phyloP scores from a whole-genome alignment of 1,140 invertebrate species.

The Lucilia sericata region DNA sequence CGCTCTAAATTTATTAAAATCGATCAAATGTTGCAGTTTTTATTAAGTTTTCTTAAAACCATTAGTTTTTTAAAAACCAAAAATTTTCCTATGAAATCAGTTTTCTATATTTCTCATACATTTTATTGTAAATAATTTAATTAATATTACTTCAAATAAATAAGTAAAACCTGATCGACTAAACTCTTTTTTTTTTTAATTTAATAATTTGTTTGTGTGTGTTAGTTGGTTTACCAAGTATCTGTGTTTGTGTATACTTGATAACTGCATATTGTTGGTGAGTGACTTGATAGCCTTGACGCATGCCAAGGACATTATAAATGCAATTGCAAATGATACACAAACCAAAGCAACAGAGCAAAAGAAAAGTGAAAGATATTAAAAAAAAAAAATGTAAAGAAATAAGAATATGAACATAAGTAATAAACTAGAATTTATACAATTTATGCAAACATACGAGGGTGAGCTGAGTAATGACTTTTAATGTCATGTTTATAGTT shows the following conservation, averaged over 20 bases:
- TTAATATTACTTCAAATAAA: too few species aligned
- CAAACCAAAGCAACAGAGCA: not conserved
- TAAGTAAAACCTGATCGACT: too few species aligned
- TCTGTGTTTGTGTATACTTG: not conserved
- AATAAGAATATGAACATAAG: not conserved
- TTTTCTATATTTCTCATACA: too few species aligned
- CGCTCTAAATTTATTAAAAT: too few species aligned
- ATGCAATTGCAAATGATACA: conserved; percentile 22
- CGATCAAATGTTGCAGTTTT: too few species aligned
- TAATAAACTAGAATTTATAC: not conserved
- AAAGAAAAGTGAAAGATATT: not conserved
- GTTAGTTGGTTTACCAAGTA: not conserved
- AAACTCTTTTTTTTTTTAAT: too few species aligned
- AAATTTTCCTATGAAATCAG: too few species aligned
- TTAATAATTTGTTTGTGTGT: not conserved
- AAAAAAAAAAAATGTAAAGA: not conserved
- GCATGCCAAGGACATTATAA: conserved; percentile 15
- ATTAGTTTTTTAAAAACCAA: too few species aligned
- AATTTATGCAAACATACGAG: not conserved
- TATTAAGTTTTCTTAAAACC: too few species aligned
- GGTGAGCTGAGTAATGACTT: too few species aligned
- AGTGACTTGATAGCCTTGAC: conserved; percentile 17
- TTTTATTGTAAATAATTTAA: too few species aligned
- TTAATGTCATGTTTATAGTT: too few species aligned
- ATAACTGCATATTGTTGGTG: conserved; percentile 15